phyloP scores from a whole-genome alignment of 2,797 vertebrate genomes.

The Synaphobranchus kaupii region DNA sequence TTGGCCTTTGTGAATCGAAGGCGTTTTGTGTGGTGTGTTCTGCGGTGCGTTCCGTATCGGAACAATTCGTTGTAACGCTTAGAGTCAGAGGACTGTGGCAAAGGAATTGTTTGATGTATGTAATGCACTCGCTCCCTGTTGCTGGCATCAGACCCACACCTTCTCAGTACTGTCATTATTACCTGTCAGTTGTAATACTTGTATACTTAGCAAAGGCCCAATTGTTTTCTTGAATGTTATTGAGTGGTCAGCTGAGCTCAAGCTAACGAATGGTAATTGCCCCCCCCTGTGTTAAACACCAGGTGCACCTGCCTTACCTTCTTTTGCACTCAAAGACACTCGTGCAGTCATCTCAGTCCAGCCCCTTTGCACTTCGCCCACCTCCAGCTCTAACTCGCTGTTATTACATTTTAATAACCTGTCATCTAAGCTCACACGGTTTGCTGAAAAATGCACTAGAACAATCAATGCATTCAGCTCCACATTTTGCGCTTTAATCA shows the following conservation, averaged over 20 bases:
- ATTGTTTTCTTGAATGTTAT: constrained; percentile 24
- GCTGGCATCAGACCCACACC: not conserved
- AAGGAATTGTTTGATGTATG: not conserved
- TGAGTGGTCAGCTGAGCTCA: constrained; percentile 4
- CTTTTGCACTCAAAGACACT: not conserved
- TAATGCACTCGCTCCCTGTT: not conserved
- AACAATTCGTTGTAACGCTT: not conserved
- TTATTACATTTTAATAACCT: constrained; percentile 67
- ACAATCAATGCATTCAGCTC: constrained; percentile 62
- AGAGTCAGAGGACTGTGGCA: not conserved
- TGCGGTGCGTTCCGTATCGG: too few species aligned
- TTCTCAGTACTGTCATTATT: constrained; percentile 18
- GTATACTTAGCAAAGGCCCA: constrained; percentile 4
- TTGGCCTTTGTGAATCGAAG: not conserved
- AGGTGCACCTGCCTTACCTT: not conserved
- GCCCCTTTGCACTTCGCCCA: not conserved
- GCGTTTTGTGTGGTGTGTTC: not conserved
- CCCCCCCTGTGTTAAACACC: not conserved
- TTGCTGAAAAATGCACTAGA: constrained; percentile 54
- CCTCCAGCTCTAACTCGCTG: constrained; percentile 45
- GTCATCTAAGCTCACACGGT: constrained; percentile 51
- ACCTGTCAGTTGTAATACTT: constrained; percentile 22
- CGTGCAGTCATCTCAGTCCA: not conserved
- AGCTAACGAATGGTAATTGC: not conserved
- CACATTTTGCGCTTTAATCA: constrained; percentile 64